Evolutionary conservation across 2,888 invertebrate genomes (phyloP), one percentile per base, ranked within the genome.

Genomic region (Lampropteryx suffumata): DNA sequence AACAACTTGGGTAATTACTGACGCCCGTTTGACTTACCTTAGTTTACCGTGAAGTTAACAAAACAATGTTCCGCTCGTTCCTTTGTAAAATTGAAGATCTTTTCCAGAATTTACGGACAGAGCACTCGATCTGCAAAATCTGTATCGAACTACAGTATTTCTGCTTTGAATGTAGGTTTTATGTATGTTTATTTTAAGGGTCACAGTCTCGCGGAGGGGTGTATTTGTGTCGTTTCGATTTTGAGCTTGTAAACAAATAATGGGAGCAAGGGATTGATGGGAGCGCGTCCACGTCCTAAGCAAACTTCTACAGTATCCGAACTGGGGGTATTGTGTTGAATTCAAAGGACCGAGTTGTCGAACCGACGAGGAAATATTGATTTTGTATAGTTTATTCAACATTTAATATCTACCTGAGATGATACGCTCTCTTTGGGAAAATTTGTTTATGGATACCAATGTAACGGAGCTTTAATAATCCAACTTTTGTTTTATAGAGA

Each of bases 251-350:
- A 73, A 78, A 81, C 82, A 87, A 84, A 85, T 86, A 86, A 84
- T 79, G 74, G 78, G 63, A 77, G 74, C 71, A 73, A 78, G 71
- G 81, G 83, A 82, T 84, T 84, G 82, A 82, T 80, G 78, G 73
- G 71, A 76, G 75, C 64, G 77, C 78, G 74, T 79, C 71, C 72
- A 76, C 75, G 76, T 84, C 85, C 84, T 86, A 84, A 84, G 76
- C 74, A 84, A 86, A 87, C 83, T 78, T 74, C 62, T 68, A 73
- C 73, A 70, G 78, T 73, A 81, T 78, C 76, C 70, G 62, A 76
- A 80, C 76, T 73, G 64, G 58, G n/a, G 52, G 64, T 67, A 76
- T 81, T 82, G 75, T 77, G 65, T 73, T 73, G 63, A 69, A 76
- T 78, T 76, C 71, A 71, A 75, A 77, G 47, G 43, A 73, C 68